Conservation (phyloP, 2,888 invertebrate genomes). For the Seladonia tumulorum region DNA sequence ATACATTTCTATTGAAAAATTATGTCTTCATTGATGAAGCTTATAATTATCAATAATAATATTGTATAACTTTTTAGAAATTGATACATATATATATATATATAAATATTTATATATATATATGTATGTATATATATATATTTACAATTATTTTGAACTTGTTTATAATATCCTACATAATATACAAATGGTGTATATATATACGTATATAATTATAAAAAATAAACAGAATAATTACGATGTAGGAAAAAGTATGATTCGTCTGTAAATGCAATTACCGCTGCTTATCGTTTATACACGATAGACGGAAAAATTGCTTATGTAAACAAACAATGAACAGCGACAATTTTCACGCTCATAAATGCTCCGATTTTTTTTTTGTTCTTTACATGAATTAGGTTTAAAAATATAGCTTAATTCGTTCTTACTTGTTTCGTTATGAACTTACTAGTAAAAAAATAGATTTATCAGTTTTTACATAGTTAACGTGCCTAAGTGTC, state of each 20-base stretch:
- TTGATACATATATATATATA: constrained; percentile 44
- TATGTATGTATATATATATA: constrained; percentile 57
- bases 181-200: constrained; percentile 65
- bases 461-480: constrained; percentile 62
- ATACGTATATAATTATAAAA: constrained; percentile 72
- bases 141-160: constrained; percentile 65
- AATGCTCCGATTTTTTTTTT: constrained; percentile 33
- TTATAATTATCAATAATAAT: constrained; percentile 56
- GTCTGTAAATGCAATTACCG: constrained; percentile 61
- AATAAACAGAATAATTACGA: constrained; percentile 71
- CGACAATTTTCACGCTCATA: constrained; percentile 39
- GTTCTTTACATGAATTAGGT: constrained; percentile 53
- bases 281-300: constrained; percentile 51
- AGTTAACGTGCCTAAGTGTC: constrained; percentile 58
- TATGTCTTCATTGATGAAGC: constrained; percentile 51
- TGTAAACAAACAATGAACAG: constrained; percentile 59
- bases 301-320: constrained; percentile 47
- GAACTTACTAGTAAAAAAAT: constrained; percentile 71
- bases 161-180: constrained; percentile 64
- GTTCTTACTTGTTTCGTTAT: constrained; percentile 45
- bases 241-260: constrained; percentile 68
- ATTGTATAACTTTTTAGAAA: constrained; percentile 49
- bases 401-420: constrained; percentile 68
- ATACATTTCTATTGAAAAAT: constrained; percentile 55
- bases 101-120: constrained; percentile 64